Percentiles rank a stretch among this genome's conserved stretches.
Evolutionary conservation across 2,113 vertebrate genomes (phyloP).

Genomic region (Dromiciops gliroides): DNA sequence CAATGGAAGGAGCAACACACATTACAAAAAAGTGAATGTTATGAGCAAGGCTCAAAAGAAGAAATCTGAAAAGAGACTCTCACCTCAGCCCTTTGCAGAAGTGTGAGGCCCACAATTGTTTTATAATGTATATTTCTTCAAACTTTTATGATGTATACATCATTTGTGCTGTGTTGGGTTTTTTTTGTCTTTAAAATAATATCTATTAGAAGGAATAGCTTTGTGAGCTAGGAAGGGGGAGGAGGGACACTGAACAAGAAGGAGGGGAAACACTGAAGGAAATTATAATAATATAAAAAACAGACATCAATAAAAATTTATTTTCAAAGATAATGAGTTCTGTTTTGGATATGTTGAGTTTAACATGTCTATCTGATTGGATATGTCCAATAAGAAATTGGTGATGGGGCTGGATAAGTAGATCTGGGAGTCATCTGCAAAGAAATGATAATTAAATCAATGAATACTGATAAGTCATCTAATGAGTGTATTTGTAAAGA

Average conservation of each 20-base stretch:
- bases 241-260: too few relatives aligned
- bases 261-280: background rate
- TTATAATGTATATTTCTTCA: background rate
- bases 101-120: background rate
- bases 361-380: background rate
- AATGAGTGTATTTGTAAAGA: background rate
- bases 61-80: background rate
- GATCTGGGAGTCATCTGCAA: background rate
- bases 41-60: background rate
- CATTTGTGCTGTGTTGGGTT: background rate
- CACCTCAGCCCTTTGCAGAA: background rate
- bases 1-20: background rate
- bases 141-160: background rate
- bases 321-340: background rate
- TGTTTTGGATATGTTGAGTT: background rate
- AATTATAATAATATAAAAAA: background rate
- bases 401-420: background rate
- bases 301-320: background rate
- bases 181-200: background rate
- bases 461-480: background rate
- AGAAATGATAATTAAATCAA: background rate
- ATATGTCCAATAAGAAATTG: background rate
- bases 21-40: background rate
- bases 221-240: background rate
- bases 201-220: background rate